These are phyloP conservation scores for Vulpes ferrilata DNA, from an alignment of 2,113 vertebrate genomes.

Conservation along the genomic window DNA sequence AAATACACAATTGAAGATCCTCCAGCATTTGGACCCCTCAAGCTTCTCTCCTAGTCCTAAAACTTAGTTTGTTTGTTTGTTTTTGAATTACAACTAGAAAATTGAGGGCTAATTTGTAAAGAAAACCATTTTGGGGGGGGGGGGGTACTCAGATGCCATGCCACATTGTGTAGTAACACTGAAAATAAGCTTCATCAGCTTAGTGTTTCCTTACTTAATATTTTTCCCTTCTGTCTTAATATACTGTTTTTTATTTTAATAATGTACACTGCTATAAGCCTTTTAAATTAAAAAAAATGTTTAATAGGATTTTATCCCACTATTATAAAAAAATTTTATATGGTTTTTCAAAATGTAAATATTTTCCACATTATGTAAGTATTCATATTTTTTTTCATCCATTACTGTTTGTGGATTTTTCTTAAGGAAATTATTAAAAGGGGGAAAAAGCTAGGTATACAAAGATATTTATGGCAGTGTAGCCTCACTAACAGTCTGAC, in stretches of 20 bases:
- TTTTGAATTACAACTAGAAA: neutral
- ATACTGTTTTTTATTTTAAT: neutral
- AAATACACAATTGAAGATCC: neutral
- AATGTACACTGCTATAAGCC: neutral
- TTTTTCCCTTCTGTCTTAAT: neutral
- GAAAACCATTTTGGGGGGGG: neutral
- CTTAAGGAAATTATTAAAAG: slow-evolving; percentile 2
- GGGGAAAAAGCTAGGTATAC: neutral
- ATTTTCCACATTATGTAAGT: slow-evolving; percentile 21
- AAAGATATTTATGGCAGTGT: neutral
- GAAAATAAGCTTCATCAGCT: neutral
- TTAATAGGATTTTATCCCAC: neutral
- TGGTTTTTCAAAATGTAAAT: slow-evolving; percentile 33
- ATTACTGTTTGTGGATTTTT: slow-evolving; percentile 13
- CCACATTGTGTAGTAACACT: neutral
- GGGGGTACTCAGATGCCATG: neutral
- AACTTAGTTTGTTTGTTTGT: neutral
- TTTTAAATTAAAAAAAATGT: neutral
- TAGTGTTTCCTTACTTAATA: neutral
- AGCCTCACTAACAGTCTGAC: neutral
- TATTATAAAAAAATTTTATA: neutral
- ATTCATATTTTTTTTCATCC: neutral
- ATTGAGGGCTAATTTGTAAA: neutral
- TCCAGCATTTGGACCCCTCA: neutral
- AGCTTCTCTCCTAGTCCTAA: neutral